phyloP scores from a whole-genome alignment of 2,888 invertebrate genomes.

The Nudaria mundana region DNA sequence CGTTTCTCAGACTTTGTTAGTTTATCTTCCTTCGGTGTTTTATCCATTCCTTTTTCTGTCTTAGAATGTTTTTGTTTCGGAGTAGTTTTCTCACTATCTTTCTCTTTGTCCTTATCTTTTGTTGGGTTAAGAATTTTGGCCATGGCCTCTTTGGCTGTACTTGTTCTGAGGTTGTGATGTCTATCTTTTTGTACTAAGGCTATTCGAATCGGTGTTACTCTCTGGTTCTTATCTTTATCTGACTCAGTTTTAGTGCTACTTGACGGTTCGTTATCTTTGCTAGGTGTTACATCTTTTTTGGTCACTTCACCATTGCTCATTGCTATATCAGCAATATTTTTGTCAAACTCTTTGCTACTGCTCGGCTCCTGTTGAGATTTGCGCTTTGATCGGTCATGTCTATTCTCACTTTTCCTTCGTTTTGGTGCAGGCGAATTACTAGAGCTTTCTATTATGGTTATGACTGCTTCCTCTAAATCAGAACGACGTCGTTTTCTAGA shows the following conservation, averaged over 20 bases:
- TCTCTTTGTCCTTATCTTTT: slow-evolving; percentile 20
- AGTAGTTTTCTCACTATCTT: slow-evolving; percentile 21
- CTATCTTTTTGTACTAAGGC: slow-evolving; percentile 41
- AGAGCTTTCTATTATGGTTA: slow-evolving; percentile 47
- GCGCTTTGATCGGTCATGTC: slow-evolving; percentile 22
- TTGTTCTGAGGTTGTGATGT: slow-evolving; percentile 32
- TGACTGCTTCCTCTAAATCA: slow-evolving; percentile 52
- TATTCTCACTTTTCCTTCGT: slow-evolving; percentile 26
- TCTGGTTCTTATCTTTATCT: slow-evolving; percentile 34
- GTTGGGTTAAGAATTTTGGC: slow-evolving; percentile 26
- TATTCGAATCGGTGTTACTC: slow-evolving; percentile 45
- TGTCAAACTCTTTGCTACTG: slow-evolving; percentile 23
- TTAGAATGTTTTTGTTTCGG: slow-evolving; percentile 27
- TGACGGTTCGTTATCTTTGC: slow-evolving; percentile 31
- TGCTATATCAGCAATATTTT: slow-evolving; percentile 16
- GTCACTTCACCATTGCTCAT: slow-evolving; percentile 10
- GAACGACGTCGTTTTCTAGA: slow-evolving; percentile 65
- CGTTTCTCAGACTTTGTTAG: slow-evolving; percentile 34
- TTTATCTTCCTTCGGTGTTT: slow-evolving; percentile 35
- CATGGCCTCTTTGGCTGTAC: slow-evolving; percentile 22
- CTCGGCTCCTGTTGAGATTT: slow-evolving; percentile 24
- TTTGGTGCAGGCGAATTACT: slow-evolving; percentile 38
- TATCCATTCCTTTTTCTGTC: slow-evolving; percentile 27
- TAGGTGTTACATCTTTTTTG: slow-evolving; percentile 8
- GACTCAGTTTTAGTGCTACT: slow-evolving; percentile 18